Evolutionary conservation across 2,113 vertebrate genomes (phyloP), one percentile per base, ranked within the genome.

Genomic region (Geococcyx californianus): DNA sequence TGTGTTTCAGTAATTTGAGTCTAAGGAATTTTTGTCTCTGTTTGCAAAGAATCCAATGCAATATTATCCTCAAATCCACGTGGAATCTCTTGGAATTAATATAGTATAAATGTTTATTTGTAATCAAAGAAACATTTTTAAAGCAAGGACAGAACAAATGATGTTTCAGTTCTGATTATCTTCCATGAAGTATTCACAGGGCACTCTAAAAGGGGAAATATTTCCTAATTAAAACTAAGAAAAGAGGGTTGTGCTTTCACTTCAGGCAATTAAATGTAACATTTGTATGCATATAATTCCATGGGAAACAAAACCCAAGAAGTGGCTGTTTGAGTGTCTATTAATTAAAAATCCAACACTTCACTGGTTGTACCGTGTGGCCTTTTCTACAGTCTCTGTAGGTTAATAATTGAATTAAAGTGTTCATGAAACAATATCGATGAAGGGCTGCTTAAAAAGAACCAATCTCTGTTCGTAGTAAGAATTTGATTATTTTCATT

Each of bases 221-320:
- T 95, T 96, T 96, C 70, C 56, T 83, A 94, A 93, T 91, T 91
- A 92, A 90, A 95, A 90, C 87, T 74, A 89, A 92, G 68, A 74
- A 86, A 95, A 88, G 18, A 74, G 42, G 72, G 76, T 90, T 93
- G 31, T 2, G 7, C 67, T 86, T 94, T 94, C 81, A 76, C 45
- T 81, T 49, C 56, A 92, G 75, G 84, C 94, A 95, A 91, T 96
- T 95, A 94, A 91, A 79, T 90, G 25, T 80, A 97, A 91, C 63
- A 88, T 95, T 95, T 94, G 28, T 72, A 91, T 88, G 60, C 73
- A 76, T 80, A 82, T 74, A 83, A 63, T 92, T 97, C 85, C 56
- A 80, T 75, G 64, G 38, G 92, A 97, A 95, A 91, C 67, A 94
- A 85, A 94, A 92, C 29, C 45, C 51, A 86, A 34, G 90, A 95